Base-by-base conservation (phyloP, 2,888 invertebrate species). In the Eupithecia inturbata region DNA sequence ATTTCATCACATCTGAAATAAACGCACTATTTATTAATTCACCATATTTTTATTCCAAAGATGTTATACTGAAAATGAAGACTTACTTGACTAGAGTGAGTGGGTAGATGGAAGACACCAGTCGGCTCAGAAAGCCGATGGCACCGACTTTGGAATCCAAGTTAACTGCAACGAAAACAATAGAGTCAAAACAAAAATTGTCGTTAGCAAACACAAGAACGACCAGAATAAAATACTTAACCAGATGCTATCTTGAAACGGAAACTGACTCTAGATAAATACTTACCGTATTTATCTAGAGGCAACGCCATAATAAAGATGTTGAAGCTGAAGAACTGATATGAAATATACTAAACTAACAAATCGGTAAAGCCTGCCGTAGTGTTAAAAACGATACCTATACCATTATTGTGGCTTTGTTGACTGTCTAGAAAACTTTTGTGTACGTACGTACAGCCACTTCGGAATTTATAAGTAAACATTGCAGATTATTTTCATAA, bases 61-160 rank as follows among this genome's bases (percentile, higher is more conserved):
- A 28, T 19, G 19, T 26, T 16, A 22, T 26, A 26, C 31, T 5
- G n/a, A 36, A 36, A 64, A 64, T 64, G 9, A n/a, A n/a, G 19
- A 75, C 91, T 85, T 85, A 95, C 95, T 91, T 94, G 78, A 95
- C 93, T 78, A 95, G 85, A 45, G 89, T 90, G 0, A 95, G 86
- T 0, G 95, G 95, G 70, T 95, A 94, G 33, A 95, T 89, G 0
- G 91, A 93, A 0, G 92, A 90, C 26, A 93, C 91, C 72, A 95
- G 95, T 53, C 96, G 90, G 22, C 98, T 98, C 12, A 98, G 94
- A 86, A 99, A 99, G 3, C 99, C 99, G 68, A 99, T 97, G 5
- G 99, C 97, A 1, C 99, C 99, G 0, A 97, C 95, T 83, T 96
- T 97, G 79, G 97, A 97, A 85, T 98, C 97, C 82, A 97, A 95